Conservation (phyloP, 1,140 invertebrate species). For the Fopius arisanus region DNA sequence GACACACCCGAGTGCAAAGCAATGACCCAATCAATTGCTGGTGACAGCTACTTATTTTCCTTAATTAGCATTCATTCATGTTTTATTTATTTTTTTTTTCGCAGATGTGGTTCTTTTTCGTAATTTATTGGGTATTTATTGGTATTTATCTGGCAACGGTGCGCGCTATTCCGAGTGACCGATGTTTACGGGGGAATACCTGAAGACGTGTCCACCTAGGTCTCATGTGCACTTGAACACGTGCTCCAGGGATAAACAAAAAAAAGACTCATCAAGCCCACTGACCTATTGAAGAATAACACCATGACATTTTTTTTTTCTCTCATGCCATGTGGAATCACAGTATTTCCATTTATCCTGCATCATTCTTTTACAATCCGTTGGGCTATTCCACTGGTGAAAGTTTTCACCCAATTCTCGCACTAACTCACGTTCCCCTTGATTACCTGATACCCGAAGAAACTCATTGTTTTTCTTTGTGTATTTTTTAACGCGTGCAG, state of each 20-base stretch:
- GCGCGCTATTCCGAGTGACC: neutral
- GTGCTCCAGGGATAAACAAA: slow-evolving; percentile 1
- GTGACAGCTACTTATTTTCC: neutral
- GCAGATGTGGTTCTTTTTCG: too few species aligned
- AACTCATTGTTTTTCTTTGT: neutral
- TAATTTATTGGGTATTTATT: too few species aligned
- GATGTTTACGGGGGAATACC: slow-evolving; percentile 4
- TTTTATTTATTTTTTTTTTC: neutral
- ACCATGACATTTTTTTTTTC: neutral
- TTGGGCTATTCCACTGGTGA: neutral
- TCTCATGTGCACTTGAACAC: neutral
- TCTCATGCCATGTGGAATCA: neutral
- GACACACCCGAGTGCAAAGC: slow-evolving; percentile 30
- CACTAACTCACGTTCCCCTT: neutral
- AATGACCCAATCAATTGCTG: slow-evolving; percentile 25
- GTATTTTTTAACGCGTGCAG: neutral
- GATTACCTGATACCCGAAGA: neutral
- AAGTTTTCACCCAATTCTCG: neutral
- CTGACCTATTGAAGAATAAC: neutral
- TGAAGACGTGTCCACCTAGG: neutral
- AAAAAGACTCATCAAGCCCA: neutral
- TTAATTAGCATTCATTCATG: neutral
- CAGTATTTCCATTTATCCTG: neutral
- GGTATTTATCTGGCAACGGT: neutral
- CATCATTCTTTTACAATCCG: neutral